These are phyloP conservation scores for Antechinus stuartii DNA, from an alignment of 2,113 vertebrate genomes.

Conservation along the genomic window DNA sequence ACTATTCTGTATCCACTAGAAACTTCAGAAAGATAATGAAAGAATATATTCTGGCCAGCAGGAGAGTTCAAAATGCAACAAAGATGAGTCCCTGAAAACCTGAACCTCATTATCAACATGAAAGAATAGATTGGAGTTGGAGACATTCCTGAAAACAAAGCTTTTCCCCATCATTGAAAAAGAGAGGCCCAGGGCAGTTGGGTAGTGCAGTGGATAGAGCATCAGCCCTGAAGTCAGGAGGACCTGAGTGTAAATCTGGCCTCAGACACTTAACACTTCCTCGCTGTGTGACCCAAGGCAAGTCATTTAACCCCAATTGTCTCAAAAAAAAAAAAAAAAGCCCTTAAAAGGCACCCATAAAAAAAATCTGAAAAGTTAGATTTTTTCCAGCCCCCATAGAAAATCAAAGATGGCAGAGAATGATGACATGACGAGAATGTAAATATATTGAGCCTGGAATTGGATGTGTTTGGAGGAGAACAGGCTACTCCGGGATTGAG, in stretches of 20 bases:
- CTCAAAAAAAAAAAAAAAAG: not conserved
- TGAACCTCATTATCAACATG: too few species aligned
- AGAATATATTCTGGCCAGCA: not conserved
- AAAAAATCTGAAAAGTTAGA: not conserved
- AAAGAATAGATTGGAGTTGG: not conserved
- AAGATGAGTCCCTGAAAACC: not conserved
- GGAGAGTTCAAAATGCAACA: not conserved
- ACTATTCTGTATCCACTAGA: not conserved
- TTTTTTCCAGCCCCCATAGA: not conserved
- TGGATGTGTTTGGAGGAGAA: not conserved
- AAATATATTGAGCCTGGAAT: not conserved
- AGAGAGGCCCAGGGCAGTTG: not conserved
- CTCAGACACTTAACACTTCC: too few species aligned
- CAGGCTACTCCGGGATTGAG: fast-evolving
- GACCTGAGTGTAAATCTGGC: too few species aligned
- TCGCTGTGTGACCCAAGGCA: too few species aligned
- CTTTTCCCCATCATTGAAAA: not conserved
- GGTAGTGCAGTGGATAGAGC: too few species aligned
- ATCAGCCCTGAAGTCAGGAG: too few species aligned
- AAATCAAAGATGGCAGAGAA: not conserved
- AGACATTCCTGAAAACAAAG: not conserved
- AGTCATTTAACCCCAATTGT: too few species aligned
- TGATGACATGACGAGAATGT: not conserved
- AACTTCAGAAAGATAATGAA: not conserved
- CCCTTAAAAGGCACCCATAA: not conserved